A percentile compares a stretch with the other conserved stretches of the same genome.
These are phyloP conservation scores for Characodon lateralis DNA, from an alignment of 2,797 vertebrate genomes.

Conservation along the genomic window DNA sequence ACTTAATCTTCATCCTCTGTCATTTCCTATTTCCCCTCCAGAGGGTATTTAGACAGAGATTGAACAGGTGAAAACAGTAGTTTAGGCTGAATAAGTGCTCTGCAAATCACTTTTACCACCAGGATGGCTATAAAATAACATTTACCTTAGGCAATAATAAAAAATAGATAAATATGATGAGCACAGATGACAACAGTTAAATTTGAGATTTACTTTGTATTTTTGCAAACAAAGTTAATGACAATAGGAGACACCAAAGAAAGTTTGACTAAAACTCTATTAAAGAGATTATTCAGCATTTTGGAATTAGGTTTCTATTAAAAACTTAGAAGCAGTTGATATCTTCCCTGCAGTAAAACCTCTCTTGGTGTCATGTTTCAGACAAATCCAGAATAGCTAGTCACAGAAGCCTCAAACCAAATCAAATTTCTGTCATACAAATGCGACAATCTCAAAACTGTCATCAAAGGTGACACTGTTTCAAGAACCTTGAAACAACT, in stretches of 20 bases:
- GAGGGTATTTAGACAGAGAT: neutral
- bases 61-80: slow-evolving; percentile 5
- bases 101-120: neutral
- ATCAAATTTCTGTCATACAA: neutral
- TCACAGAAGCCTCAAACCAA: no score
- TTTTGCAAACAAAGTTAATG: neutral
- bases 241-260: neutral
- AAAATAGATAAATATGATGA: slow-evolving; percentile 1
- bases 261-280: slow-evolving; percentile 5
- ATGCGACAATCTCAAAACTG: neutral
- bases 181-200: neutral
- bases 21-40: neutral
- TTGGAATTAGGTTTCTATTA: neutral
- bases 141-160: neutral
- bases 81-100: neutral
- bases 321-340: neutral
- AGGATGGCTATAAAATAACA: neutral
- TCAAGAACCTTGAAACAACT: neutral
- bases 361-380: neutral
- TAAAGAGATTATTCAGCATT: neutral
- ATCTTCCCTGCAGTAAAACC: neutral
- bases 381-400: neutral
- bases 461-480: neutral
- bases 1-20: neutral
- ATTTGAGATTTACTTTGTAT: neutral